Base-by-base conservation (phyloP, 2,888 invertebrate species). In the Allophyes oxyacanthae region DNA sequence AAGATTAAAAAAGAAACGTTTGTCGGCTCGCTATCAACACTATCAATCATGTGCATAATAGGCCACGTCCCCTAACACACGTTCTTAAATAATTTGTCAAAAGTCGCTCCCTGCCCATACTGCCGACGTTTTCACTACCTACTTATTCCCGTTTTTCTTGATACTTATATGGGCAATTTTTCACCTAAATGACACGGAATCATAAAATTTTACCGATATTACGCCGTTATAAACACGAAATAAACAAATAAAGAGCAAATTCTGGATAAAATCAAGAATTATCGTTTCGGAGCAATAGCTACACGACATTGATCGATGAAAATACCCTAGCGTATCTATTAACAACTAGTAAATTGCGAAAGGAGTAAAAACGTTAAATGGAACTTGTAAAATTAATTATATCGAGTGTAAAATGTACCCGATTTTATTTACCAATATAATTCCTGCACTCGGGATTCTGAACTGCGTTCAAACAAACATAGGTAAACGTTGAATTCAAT, bases 61-160 rank as follows among this genome's bases (percentile, higher is more conserved):
- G 86, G 87, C 79, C 86, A 84, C 86, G 89, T 89, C 86, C 86
- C 87, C 86, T 87, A 79, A 88, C 88, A 90, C 93, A 93, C 92
- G 93, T 92, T 85, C 92, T 90, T 90, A 90, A 92, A 92, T 93
- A 92, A 94, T 94, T 94, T 94, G 92, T 94, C 93, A 94, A 87
- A 88, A 91, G 82, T 86, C 85, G 82, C 84, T 82, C 81, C 81
- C 81, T 79, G 84, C 85, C 83, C 84, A 81, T 83, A 82, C 81
- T 78, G 75, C 72, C 78, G 85, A 82, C 84, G 79, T 77, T 84
- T 81, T 66, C 13, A 56, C 66, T 72, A 72, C 81, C 74, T 80
- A 82, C 81, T 83, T 85, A 84, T 84, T 77, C 77, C 49, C 77
- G 79, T 83, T 86, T 87, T 85, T 83, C 84, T 79, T 82, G 79